Percentiles rank a stretch among this genome's conserved stretches.
These are phyloP conservation scores for Oreohelix idahoensis DNA, from an alignment of 1,140 invertebrate genomes.

Conservation along the genomic window DNA sequence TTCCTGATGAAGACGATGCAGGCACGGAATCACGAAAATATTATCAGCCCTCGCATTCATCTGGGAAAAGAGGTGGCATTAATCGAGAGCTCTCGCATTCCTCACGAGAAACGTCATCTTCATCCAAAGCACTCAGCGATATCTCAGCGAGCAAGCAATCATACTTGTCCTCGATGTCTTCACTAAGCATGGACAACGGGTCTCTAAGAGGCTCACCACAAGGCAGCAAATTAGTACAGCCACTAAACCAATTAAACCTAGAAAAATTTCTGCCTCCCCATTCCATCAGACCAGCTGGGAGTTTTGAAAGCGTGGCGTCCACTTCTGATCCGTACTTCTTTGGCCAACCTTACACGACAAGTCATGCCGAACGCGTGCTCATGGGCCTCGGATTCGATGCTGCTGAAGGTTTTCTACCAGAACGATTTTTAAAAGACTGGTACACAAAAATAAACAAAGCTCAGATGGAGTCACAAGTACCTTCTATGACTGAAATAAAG, in stretches of 20 bases:
- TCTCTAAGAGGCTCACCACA: not conserved
- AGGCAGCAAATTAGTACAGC: not conserved
- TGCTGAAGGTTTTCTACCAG: constrained; percentile 59
- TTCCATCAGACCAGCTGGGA: not conserved
- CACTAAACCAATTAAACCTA: not conserved
- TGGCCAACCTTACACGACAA: constrained; percentile 18
- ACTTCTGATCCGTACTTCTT: constrained; percentile 9
- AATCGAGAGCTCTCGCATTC: not conserved
- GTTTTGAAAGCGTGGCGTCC: constrained; percentile 7
- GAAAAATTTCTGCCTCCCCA: not conserved
- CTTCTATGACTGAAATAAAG: not conserved
- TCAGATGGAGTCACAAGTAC: constrained; percentile 40
- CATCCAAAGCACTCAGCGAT: constrained; percentile 5
- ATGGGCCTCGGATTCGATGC: constrained; percentile 61
- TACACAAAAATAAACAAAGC: constrained; percentile 57
- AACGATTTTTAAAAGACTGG: constrained; percentile 65
- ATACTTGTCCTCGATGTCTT: constrained; percentile 10
- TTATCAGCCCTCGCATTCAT: not conserved
- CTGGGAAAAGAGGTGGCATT: not conserved
- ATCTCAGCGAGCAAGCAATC: not conserved
- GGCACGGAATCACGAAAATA: not conserved
- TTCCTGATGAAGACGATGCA: constrained; percentile 47
- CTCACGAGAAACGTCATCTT: not conserved
- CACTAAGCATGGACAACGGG: not conserved
- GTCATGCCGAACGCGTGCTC: constrained; percentile 57